Percentiles rank a stretch among this genome's conserved stretches.
Conservation (phyloP, 2,797 vertebrate genomes). For the Lindbergichthys nudifrons region DNA sequence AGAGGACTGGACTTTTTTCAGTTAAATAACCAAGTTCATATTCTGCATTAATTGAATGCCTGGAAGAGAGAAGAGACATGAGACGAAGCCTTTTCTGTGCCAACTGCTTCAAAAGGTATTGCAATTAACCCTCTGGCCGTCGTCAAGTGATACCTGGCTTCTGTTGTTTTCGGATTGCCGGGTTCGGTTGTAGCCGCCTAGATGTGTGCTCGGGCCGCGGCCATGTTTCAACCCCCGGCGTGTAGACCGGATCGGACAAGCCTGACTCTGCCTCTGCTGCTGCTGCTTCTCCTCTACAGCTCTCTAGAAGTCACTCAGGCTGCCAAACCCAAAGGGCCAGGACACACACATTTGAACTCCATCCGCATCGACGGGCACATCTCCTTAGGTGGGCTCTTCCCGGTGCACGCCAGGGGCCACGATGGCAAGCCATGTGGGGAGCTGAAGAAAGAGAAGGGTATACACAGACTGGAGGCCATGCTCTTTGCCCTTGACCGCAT, state of each 20-base stretch:
- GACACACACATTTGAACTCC: slow-evolving; percentile 95
- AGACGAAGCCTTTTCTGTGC: slow-evolving; percentile 69
- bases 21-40: slow-evolving; percentile 67
- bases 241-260: slow-evolving; percentile 57
- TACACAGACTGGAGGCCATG: slow-evolving; percentile 98
- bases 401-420: slow-evolving; percentile 92
- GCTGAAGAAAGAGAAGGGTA: slow-evolving; percentile 98
- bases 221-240: slow-evolving; percentile 75
- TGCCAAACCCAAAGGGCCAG: slow-evolving; percentile 90
- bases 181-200: slow-evolving; percentile 33
- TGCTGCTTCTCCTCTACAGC: slow-evolving; percentile 75
- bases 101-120: slow-evolving; percentile 71
- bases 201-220: slow-evolving; percentile 45
- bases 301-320: slow-evolving; percentile 80
- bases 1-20: slow-evolving; percentile 59
- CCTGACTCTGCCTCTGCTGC: slow-evolving; percentile 59
- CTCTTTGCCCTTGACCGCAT: slow-evolving; percentile 97
- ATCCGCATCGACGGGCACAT: slow-evolving; percentile 98
- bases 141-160: slow-evolving; percentile 70
- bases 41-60: slow-evolving; percentile 76
- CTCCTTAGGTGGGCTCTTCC: slow-evolving; percentile 96
- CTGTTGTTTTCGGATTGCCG: slow-evolving; percentile 53
- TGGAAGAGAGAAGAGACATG: slow-evolving; percentile 71
- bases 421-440: slow-evolving; percentile 97
- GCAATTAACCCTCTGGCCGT: slow-evolving; percentile 74